Base-by-base conservation (phyloP, 2,113 vertebrate genomes). In the Chlamydotis undulata region DNA sequence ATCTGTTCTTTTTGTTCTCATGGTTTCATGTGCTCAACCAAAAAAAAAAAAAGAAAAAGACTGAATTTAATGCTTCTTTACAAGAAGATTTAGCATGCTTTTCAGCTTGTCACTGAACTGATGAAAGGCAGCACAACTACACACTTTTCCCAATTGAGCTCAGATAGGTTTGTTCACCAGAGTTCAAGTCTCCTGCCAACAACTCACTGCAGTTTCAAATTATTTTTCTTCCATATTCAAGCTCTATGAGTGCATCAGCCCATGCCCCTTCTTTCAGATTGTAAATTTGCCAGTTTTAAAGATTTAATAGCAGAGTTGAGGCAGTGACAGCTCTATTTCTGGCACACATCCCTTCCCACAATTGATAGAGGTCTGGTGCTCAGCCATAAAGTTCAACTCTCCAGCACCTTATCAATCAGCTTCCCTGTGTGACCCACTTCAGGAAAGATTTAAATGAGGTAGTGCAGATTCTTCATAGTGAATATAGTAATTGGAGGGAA, bases 161-260 rank as follows among this genome's bases (percentile, higher is more conserved):
- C 61, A 86, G 79, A 96, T 87, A 90, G 47, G 77, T 82, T 79
- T 96, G 80, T 73, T 97, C 82, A 39, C 83, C 73, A 35, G 67
- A 91, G 92, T 96, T 96, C 93, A 97, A 91, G 76, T 95, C 87
- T 95, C 87, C 93, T 96, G 82, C 94, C 93, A 96, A 56, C 68
- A 87, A 47, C 67, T 91, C 53, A 96, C 77, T 85, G 82, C 52
- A 87, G 45, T 60, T 97, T 83, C 84, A 68, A 88, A 96, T 86
- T 90, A 94, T 96, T 97, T 60, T 81, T 55, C 28, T 82, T 96
- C 96, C 76, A 87, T 94, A 94, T 95, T 96, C 94, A 95, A 14
- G 88, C n/a, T 50, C 31, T 78, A 6, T 55, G 14, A 45, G 49
- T 65, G 77, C 76, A 93, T 94, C 91, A 96, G 70, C 53, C 56